phyloP scores from a whole-genome alignment of 2,888 invertebrate genomes.

The Brenthis hecate region DNA sequence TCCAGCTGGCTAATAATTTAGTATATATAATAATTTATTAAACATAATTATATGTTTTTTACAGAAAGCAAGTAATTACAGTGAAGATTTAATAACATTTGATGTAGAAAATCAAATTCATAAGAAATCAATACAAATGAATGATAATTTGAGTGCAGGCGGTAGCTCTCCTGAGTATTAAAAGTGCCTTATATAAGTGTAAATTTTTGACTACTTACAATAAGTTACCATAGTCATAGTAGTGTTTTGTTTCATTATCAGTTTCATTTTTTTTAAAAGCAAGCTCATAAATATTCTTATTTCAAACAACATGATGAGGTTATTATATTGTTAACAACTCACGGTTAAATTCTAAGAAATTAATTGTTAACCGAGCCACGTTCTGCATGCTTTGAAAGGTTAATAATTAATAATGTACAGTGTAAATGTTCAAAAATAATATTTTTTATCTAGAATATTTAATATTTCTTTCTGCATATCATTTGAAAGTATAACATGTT shows the following conservation, averaged over 20 bases:
- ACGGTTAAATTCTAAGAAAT: no score
- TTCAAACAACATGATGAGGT: constrained; percentile 6
- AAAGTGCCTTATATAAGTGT: constrained; percentile 62
- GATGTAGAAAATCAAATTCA: constrained; percentile 67
- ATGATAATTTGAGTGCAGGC: constrained; percentile 59
- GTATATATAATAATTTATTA: not conserved
- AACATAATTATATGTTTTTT: constrained; percentile 42
- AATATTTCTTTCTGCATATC: constrained; percentile 14
- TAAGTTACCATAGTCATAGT: constrained; percentile 57
- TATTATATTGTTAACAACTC: not conserved
- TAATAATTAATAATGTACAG: constrained; percentile 18
- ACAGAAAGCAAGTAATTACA: constrained; percentile 61
- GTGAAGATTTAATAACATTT: constrained; percentile 70
- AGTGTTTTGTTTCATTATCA: constrained; percentile 19
- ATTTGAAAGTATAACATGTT: not conserved
- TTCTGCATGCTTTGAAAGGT: no score
- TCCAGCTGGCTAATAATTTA: not conserved
- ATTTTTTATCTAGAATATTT: constrained; percentile 3
- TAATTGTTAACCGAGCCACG: no score
- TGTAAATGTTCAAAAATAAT: constrained; percentile 12
- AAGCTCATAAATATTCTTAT: constrained; percentile 10
- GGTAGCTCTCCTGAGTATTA: constrained; percentile 76
- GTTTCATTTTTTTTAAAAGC: constrained; percentile 10
- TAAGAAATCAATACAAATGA: constrained; percentile 58
- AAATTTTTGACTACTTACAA: constrained; percentile 29